Conservation (phyloP, 2,113 vertebrate species). For the Nestor notabilis region DNA sequence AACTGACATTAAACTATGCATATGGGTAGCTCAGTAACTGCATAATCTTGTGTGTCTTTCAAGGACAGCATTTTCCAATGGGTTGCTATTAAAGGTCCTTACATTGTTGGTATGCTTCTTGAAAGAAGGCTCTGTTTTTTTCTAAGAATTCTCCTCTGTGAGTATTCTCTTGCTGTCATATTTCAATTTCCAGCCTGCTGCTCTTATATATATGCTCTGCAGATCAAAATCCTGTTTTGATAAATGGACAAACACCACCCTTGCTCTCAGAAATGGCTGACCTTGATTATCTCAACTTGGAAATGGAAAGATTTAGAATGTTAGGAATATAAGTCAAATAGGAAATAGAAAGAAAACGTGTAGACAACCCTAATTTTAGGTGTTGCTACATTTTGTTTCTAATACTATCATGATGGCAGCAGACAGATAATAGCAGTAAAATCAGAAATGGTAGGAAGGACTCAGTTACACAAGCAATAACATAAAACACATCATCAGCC, state of each 20-base stretch:
- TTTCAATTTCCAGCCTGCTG: not conserved
- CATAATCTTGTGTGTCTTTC: not conserved
- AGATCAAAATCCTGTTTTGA: not conserved
- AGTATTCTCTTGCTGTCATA: not conserved
- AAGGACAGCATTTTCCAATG: not conserved
- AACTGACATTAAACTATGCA: not conserved
- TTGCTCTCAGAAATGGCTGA: not conserved
- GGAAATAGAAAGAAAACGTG: not conserved
- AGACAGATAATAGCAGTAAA: constrained; percentile 58
- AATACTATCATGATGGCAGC: not conserved
- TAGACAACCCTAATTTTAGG: constrained; percentile 38
- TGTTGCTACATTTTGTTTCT: not conserved
- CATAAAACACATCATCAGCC: constrained; percentile 40
- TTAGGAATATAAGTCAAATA: not conserved
- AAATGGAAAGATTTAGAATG: constrained; percentile 6
- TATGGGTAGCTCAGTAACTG: not conserved
- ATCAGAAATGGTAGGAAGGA: constrained; percentile 30
- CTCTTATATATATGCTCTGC: not conserved
- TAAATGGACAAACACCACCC: not conserved
- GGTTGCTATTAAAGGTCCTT: not conserved
- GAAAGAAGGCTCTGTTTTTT: not conserved
- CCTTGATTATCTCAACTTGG: not conserved
- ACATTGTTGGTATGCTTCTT: not conserved
- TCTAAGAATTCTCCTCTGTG: not conserved
- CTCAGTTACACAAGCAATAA: constrained; percentile 12